Evolutionary conservation across 2,113 vertebrate species (phyloP).

Genomic region (Gavialis gangeticus): DNA sequence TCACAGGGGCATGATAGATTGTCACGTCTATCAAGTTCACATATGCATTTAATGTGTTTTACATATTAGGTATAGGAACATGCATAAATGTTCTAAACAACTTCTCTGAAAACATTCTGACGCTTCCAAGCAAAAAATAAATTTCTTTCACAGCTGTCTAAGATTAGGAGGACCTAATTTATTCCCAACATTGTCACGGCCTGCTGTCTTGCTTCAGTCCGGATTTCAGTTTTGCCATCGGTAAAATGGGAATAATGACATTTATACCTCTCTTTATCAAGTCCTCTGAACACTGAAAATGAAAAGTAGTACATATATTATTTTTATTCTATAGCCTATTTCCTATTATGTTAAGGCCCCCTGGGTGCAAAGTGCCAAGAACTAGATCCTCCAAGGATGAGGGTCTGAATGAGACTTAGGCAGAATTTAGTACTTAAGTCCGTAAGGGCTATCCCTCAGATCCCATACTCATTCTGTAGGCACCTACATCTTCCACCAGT

Average conservation of each 20-base stretch:
- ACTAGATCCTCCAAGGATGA: too few species aligned
- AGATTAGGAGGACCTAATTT: neutral
- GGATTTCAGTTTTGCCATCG: neutral
- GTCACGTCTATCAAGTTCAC: neutral
- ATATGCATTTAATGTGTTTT: too few species aligned
- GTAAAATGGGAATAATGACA: neutral
- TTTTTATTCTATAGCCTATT: neutral
- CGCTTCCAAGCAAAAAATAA: neutral
- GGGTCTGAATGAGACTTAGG: too few species aligned
- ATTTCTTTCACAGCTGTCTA: neutral
- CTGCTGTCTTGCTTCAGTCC: neutral
- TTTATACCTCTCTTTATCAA: neutral
- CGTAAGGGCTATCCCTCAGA: too few species aligned
- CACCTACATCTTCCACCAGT: too few species aligned
- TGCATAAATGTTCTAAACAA: neutral
- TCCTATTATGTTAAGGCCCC: neutral
- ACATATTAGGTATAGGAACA: neutral
- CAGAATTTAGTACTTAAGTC: too few species aligned
- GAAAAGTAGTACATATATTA: neutral
- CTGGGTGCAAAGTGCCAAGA: neutral
- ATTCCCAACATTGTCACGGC: neutral
- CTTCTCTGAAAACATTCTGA: neutral
- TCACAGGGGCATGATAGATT: neutral
- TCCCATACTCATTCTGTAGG: too few species aligned
- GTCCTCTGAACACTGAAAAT: neutral